Evolutionary conservation across 2,113 vertebrate genomes (phyloP).

Genomic region (Kobus ellipsiprymnus): DNA sequence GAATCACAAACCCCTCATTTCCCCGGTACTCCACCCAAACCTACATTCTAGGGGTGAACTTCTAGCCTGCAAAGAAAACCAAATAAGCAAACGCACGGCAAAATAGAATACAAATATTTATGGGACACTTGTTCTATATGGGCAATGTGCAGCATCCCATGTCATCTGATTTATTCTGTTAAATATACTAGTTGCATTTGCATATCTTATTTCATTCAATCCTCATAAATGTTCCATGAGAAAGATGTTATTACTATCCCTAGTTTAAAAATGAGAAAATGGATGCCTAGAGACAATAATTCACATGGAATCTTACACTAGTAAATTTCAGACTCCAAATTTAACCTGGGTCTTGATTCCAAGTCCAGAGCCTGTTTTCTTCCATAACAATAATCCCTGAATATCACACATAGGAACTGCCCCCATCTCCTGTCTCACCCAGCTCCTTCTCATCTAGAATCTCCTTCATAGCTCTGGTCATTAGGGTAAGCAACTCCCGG

Average conservation of each 20-base stretch:
- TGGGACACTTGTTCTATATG: slow-evolving; percentile 6
- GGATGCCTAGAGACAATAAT: slow-evolving; percentile 28
- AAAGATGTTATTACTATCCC: slow-evolving; percentile 62
- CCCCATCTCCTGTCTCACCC: not conserved
- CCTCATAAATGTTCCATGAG: slow-evolving; percentile 68
- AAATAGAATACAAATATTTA: slow-evolving; percentile 45
- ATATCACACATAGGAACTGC: not conserved
- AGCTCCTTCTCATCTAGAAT: not conserved
- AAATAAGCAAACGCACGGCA: slow-evolving; percentile 2
- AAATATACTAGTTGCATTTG: slow-evolving; percentile 64
- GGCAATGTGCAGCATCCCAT: slow-evolving; percentile 1
- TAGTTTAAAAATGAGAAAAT: slow-evolving; percentile 58
- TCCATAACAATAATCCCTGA: not conserved
- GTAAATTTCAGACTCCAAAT: slow-evolving; percentile 31
- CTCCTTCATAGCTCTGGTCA: not conserved
- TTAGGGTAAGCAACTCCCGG: not conserved
- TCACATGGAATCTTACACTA: not conserved
- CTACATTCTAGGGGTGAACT: not conserved
- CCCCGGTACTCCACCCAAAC: not conserved
- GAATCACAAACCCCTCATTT: not conserved
- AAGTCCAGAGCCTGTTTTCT: not conserved
- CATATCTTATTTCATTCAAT: slow-evolving; percentile 56
- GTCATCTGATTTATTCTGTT: slow-evolving; percentile 57
- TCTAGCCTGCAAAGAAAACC: not conserved
- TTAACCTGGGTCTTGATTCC: slow-evolving; percentile 1